Conservation (phyloP, 1,140 invertebrate species). For the Drosophila saltans region DNA sequence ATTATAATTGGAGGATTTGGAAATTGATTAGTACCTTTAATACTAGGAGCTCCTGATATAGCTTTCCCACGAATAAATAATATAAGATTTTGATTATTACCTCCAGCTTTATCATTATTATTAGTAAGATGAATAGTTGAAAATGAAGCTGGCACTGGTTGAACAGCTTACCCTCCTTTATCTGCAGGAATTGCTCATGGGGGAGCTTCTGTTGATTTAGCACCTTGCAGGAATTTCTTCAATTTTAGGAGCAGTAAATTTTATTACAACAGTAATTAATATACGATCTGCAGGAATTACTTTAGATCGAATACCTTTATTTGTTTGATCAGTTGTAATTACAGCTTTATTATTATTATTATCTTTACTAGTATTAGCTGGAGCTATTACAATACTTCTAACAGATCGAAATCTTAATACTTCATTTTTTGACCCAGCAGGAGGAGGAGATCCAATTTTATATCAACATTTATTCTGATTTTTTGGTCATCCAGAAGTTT, state of each 20-base stretch:
- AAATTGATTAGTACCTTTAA: conserved; percentile 90
- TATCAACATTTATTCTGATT: conserved; percentile 93
- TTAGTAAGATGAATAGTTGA: conserved; percentile 85
- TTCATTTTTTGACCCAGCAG: conserved; percentile 86
- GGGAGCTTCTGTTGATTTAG: conserved; percentile 87
- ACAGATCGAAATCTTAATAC: conserved; percentile 89
- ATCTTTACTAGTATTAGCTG: conserved; percentile 86
- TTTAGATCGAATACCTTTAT: conserved; percentile 85
- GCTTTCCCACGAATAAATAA: conserved; percentile 91
- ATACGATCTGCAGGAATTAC: conserved; percentile 84
- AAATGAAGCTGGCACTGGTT: conserved; percentile 87
- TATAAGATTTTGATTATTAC: conserved; percentile 90
- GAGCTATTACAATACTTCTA: conserved; percentile 89
- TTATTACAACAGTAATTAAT: conserved; percentile 87
- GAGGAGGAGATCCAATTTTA: conserved; percentile 88
- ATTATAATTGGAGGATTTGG: conserved; percentile 91
- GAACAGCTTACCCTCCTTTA: conserved; percentile 88
- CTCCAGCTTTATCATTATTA: conserved; percentile 86
- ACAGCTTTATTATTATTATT: conserved; percentile 86
- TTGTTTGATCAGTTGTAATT: conserved; percentile 87
- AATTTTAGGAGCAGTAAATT: conserved; percentile 88
- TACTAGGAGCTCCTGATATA: conserved; percentile 89
- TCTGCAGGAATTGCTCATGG: conserved; percentile 85
- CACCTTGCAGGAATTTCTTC: conserved; percentile 87
- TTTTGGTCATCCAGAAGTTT: conserved; percentile 91